Evolutionary conservation across 30 jellyfish, hydroid and myxozoan genomes (phyloP).

Genomic region (Mastigias papua): DNA sequence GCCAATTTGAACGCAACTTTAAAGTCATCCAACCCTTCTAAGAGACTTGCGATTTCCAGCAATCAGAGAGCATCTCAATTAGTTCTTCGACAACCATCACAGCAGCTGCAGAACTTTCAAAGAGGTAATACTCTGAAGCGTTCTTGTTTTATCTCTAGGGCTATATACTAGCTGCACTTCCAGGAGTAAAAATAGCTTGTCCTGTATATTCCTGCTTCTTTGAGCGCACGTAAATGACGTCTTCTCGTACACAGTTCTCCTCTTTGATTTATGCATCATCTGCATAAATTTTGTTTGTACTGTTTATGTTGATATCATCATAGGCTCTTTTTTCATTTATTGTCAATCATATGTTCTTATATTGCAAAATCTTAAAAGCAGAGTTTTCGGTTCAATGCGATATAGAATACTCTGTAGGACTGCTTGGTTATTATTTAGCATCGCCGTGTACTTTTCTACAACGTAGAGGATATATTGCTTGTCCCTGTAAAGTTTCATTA

Average conservation of each 20-base stretch:
- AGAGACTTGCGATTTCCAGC: slow-evolving; percentile 40
- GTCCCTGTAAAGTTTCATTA: too few relatives aligned
- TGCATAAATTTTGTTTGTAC: background rate
- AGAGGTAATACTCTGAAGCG: background rate
- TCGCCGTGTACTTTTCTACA: too few relatives aligned
- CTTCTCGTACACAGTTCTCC: background rate
- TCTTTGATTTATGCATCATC: background rate
- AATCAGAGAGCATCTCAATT: slow-evolving; percentile 55
- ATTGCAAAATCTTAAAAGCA: too few relatives aligned
- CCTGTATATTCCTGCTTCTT: too few relatives aligned
- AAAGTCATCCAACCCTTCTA: slow-evolving; percentile 18
- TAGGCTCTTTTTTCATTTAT: too few relatives aligned
- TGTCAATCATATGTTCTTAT: too few relatives aligned
- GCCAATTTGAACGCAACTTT: slow-evolving; percentile 30
- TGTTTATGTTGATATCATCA: background rate
- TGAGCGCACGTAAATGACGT: background rate
- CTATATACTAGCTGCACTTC: background rate
- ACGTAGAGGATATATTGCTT: too few relatives aligned
- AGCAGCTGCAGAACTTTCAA: slow-evolving; percentile 2
- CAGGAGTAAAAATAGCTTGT: background rate
- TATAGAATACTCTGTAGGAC: too few relatives aligned
- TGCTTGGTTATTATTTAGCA: too few relatives aligned
- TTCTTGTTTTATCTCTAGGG: background rate
- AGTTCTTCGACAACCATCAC: slow-evolving; percentile 72
- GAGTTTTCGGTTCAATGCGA: too few relatives aligned